Base-by-base conservation (phyloP, 2,888 invertebrate genomes). In the Nymphalis urticae region DNA sequence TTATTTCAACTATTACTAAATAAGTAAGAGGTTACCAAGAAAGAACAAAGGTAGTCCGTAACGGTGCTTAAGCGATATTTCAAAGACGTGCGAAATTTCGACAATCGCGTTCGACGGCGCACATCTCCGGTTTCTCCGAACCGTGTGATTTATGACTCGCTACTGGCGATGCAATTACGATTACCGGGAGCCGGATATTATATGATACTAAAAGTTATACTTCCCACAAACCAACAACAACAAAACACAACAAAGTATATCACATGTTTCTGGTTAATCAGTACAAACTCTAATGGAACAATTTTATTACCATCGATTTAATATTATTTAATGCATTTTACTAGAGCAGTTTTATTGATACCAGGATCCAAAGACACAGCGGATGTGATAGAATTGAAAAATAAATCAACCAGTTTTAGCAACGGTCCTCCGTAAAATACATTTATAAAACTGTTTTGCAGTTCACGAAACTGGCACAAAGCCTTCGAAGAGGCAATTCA, bases 81-180 rank as follows among this genome's bases (percentile, higher is more conserved):
- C 21, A 64, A 70, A 72, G 70, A 73, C 73, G 72, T 69, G 73
- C 74, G 76, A 76, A 77, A 76, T 81, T 80, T 80, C 76, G 78
- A 79, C 78, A 78, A 77, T 72, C 70, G 76, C 70, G 75, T 71
- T 73, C 80, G 80, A 69, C 79, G 74, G 74, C 74, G 81, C 82
- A 82, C 72, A 81, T 79, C 80, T 81, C 82, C 83, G 71, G 62
- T 51, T 51, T 42, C 42, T 19, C 50, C 48, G 78, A 73, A 71
- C 72, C 75, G 71, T 60, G 78, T 80, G 79, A 77, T 80, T 78
- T 79, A 80, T 77, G 77, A 68, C 48, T 61, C 50, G 65, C 67
- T 67, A 61, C 66, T 61, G 54, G 48, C 2, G 48, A 17, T 6
- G 9, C 24, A 17, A 19, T 21, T 42, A 64, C 61, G 64, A 58